These are phyloP conservation scores for Nettapus auritus DNA, from an alignment of 2,113 vertebrate genomes.

Conservation along the genomic window DNA sequence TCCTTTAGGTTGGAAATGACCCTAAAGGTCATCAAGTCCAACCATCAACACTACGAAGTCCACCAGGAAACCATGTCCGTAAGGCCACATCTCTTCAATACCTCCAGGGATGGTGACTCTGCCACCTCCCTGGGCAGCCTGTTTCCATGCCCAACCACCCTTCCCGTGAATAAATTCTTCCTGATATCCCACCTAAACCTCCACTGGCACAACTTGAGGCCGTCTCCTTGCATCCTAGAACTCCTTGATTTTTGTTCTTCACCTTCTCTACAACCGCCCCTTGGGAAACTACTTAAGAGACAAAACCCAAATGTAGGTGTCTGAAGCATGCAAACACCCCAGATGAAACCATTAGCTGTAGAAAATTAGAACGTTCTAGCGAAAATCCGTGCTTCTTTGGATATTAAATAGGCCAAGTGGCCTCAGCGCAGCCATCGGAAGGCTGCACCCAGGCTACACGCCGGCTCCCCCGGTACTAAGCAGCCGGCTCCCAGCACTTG, in stretches of 20 bases:
- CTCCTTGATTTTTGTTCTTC: not conserved
- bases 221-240: not conserved
- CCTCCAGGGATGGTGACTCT: not conserved
- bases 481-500: too few species aligned
- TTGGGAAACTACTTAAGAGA: rapidly evolving
- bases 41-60: not conserved
- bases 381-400: rapidly evolving
- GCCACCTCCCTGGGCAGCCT: not conserved
- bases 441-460: too few species aligned
- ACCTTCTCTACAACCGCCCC: rapidly evolving
- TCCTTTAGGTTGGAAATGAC: not conserved
- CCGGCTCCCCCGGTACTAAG: rapidly evolving
- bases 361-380: rapidly evolving
- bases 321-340: rapidly evolving
- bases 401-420: not conserved
- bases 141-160: not conserved
- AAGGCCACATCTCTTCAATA: not conserved
- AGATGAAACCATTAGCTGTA: rapidly evolving
- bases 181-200: not conserved
- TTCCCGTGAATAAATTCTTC: not conserved
- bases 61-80: not conserved
- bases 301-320: rapidly evolving
- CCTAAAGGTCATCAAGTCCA: not conserved
- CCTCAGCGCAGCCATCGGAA: too few species aligned
- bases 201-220: not conserved